A percentile compares a stretch with the other conserved stretches of the same genome.
phyloP scores from a whole-genome alignment of 2,113 vertebrate genomes.

The Sprattus sprattus region DNA sequence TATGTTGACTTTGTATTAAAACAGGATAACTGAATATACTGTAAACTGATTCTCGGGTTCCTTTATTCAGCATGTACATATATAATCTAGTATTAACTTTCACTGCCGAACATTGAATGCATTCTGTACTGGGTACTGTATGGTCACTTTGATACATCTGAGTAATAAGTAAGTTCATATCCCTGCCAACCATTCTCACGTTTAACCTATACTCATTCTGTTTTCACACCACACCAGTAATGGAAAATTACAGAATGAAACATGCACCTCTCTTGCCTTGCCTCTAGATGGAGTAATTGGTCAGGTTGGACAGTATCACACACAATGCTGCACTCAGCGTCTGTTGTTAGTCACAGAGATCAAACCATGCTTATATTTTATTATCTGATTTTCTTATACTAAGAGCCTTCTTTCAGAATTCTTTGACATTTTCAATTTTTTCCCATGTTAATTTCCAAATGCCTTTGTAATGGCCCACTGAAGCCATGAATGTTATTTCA shows the following conservation, averaged over 20 bases:
- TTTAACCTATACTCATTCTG: not conserved
- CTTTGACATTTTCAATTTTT: not conserved
- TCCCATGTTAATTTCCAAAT: not conserved
- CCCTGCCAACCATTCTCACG: not conserved
- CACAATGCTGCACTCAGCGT: not conserved
- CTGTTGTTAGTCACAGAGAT: not conserved
- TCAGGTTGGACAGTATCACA: not conserved
- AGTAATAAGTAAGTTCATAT: not conserved
- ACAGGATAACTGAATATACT: slow-evolving; percentile 44
- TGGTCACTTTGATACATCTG: not conserved
- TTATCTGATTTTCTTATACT: not conserved
- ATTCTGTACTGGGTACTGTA: not conserved
- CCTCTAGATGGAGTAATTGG: not conserved
- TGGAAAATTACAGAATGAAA: not conserved
- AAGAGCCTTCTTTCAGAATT: not conserved
- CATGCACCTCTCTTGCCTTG: not conserved
- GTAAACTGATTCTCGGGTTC: not conserved
- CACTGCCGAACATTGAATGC: not conserved
- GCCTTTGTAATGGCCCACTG: not conserved
- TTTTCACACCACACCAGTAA: not conserved
- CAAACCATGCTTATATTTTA: not conserved
- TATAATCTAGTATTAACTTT: not conserved
- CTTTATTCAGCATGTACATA: not conserved
- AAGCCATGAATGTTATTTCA: not conserved
- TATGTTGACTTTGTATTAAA: slow-evolving; percentile 57